A percentile compares a stretch with the other conserved stretches of the same genome.
These are phyloP conservation scores for Leptinotarsa haldemani DNA, from an alignment of 2,888 invertebrate species.

Conservation along the genomic window DNA sequence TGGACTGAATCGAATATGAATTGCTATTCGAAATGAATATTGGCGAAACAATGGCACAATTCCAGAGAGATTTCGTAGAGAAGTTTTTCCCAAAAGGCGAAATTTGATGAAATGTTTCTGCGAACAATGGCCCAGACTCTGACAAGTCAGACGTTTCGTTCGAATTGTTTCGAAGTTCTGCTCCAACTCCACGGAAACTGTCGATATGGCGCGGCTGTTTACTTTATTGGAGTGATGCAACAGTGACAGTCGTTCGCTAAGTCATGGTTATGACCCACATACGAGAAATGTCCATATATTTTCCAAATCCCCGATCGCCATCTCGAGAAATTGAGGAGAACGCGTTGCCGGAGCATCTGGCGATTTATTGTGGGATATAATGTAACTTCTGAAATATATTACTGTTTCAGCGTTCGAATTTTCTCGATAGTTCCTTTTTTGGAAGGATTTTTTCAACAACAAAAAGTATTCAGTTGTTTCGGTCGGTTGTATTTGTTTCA, in stretches of 20 bases:
- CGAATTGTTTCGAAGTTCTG: neutral
- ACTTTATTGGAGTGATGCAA: neutral
- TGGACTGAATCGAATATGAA: neutral
- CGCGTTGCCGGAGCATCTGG: too few relatives aligned
- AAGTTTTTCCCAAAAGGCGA: neutral
- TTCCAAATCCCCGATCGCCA: too few relatives aligned
- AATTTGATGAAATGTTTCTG: neutral
- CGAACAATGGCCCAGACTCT: too few relatives aligned
- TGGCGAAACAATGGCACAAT: too few relatives aligned
- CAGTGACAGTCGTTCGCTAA: constrained; percentile 7
- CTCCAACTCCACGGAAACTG: neutral
- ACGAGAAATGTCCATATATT: neutral
- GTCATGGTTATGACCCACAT: constrained; percentile 9
- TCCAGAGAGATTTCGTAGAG: neutral
- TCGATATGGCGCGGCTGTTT: neutral
- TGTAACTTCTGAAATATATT: too few relatives aligned
- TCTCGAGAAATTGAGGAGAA: too few relatives aligned
- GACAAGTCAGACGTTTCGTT: neutral
- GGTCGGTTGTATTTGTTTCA: too few relatives aligned
- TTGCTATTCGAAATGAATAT: neutral
- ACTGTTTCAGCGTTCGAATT: too few relatives aligned
- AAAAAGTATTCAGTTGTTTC: too few relatives aligned
- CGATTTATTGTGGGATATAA: too few relatives aligned
- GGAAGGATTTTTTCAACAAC: too few relatives aligned
- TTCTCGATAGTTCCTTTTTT: too few relatives aligned